Evolutionary conservation across 2,888 invertebrate species (phyloP).

Genomic region (Trichopria drosophilae): DNA sequence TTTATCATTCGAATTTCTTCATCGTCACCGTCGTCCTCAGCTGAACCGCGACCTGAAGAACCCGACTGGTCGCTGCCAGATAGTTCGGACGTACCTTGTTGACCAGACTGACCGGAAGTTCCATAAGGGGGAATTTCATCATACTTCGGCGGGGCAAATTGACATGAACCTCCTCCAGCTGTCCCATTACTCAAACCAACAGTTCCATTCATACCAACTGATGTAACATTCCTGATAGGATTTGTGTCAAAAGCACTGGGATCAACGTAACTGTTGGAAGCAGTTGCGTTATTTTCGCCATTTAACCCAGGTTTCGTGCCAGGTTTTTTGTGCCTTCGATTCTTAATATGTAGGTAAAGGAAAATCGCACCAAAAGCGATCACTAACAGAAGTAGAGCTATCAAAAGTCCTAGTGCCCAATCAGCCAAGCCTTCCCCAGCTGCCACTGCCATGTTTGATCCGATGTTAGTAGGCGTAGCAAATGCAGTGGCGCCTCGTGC

Average conservation of each 20-base stretch:
- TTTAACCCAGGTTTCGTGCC: constrained; percentile 77
- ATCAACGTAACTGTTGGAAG: constrained; percentile 82
- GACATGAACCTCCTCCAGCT: constrained; percentile 58
- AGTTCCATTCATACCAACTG: constrained; percentile 55
- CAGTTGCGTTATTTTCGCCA: constrained; percentile 72
- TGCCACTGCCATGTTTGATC: constrained; percentile 66
- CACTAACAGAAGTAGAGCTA: constrained; percentile 78
- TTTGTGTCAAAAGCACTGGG: constrained; percentile 89
- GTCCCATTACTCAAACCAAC: constrained; percentile 64
- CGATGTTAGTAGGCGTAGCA: constrained; percentile 59
- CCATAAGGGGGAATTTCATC: constrained; percentile 89
- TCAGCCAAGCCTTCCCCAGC: constrained; percentile 75
- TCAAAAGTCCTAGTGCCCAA: constrained; percentile 85
- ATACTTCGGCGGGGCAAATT: constrained; percentile 88
- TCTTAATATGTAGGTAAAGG: constrained; percentile 81
- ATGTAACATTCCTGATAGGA: constrained; percentile 73
- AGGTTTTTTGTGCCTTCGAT: constrained; percentile 74
- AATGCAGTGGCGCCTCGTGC: constrained; percentile 61
- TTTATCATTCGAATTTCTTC: constrained; percentile 98
- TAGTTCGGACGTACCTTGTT: constrained; percentile 78
- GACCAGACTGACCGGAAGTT: constrained; percentile 68
- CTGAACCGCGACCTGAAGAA: constrained; percentile 93
- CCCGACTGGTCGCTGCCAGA: constrained; percentile 95
- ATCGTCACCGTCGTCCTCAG: constrained; percentile 92
- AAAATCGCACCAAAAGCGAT: constrained; percentile 84